Evolutionary conservation across 2,888 invertebrate genomes (phyloP), one percentile per base, ranked within the genome.

Genomic region (Liodrosophila aerea): DNA sequence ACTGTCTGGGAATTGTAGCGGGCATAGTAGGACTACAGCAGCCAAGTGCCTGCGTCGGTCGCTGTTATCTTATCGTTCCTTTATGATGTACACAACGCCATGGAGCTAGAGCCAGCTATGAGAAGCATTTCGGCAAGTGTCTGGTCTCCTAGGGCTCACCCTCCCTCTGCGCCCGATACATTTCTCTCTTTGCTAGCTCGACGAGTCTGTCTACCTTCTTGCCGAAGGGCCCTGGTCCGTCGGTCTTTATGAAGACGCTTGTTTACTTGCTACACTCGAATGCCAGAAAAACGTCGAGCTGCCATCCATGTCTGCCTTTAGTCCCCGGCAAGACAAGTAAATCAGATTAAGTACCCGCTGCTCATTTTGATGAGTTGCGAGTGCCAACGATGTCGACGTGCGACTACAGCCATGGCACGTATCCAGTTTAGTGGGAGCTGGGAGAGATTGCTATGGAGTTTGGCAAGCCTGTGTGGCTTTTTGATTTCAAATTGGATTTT

Each of bases 271-370:
- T 53, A 61, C 57, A 34, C 59, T 64, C 66, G 70, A n/a, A 73
- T 62, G 57, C 29, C 11, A 43, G 22, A 5, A 27, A 52, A 60
- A 46, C 49, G 52, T 52, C 45, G 51, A 47, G 52, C 51, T 64
- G 59, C 43, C 43, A 49, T 52, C 31, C 47, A 22, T 50, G 51
- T 37, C 51, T 31, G 33, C 8, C 8, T 29, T 16, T 22, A 1
- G 27, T 15, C 9, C 22, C 4, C 34, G 54, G 31, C 74, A 68
- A 60, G 74, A 64, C 78, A 84, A 84, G 82, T 83, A 83, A 83
- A 83, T 83, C 86, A 85, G 83, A 83, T 83, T 83, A 83, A 85
- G 86, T 81, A 84, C 64, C 75, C 82, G 75, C 77, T 86, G 85
- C 84, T 84, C 84, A 81, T 84, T 86, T 82, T 81, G 81, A 85